Evolutionary conservation across 2,797 vertebrate genomes (phyloP), one percentile per base, ranked within the genome.

Genomic region (Channallabes apus): DNA sequence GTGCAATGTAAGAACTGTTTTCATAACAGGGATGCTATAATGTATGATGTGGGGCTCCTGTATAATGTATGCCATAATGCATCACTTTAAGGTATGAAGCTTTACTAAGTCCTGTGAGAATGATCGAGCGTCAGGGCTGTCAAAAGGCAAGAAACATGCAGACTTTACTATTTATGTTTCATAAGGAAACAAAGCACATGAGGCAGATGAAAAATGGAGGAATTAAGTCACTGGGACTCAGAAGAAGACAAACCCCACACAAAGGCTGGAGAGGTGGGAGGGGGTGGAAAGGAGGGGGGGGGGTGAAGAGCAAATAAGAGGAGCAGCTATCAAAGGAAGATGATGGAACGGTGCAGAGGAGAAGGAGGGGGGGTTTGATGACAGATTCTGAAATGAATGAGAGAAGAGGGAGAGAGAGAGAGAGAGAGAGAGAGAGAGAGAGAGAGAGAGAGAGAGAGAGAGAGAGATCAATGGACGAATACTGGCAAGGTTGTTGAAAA

Each of bases 141-240:
- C 83, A 91, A 89, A 8, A 41, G 35, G 4, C 4, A 84, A 84
- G 80, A 27, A 29, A 75, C 24, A 69, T 64, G 71, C 14, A 9
- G 18, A 64, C 24, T 51, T 71, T n/a, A 84, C 71, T 82, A 91
- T 94, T 82, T 93, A 93, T 94, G 90, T 93, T 94, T 93, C 71
- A 94, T 82, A 80, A 73, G 88, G 80, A 90, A 91, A 91, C 89
- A 90, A 91, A 91, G 80, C 38, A 38, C 35, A 35, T 35, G 18
- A 84, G 82, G 83, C 24, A 86, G 73, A 84, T 76, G 86, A 91
- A 89, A 85, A 62, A 87, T 41, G 81, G 90, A 90, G 82, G 86
- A 90, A 90, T 29, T 81, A 64, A 80, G 83, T 8, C 14, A 24
- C 3, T 7, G 67, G 35, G 54, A 15, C 51, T 32, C n/a, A 4